Evolutionary conservation across 2,888 invertebrate genomes (phyloP), one percentile per base, ranked within the genome.

Genomic region (Drosophila colorata): DNA sequence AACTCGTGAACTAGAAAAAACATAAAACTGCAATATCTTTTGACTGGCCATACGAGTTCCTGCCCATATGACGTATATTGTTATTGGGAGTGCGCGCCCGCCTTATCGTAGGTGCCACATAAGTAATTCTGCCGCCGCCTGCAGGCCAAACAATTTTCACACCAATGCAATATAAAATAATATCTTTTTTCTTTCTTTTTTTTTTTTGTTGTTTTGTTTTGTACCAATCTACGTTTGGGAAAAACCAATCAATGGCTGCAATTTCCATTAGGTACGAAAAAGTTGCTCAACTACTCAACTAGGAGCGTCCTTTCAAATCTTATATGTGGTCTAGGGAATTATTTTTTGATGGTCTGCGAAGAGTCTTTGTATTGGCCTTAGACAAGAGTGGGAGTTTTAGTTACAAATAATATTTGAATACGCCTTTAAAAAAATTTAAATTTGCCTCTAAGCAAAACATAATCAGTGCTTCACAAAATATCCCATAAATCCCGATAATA

Each of bases 121-220:
- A 77, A 61, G 58, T 74, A 81, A 82, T 52, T 47, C 61, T 61
- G 48, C 69, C 51, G 43, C 23, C 40, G 47, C 74, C 85, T 63
- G 57, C 61, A 51, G 77, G 80, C 60, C 59, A 85, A 84, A 79
- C 76, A 69, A 82, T 85, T 82, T 82, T 82, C 88, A 87, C 82
- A 85, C 82, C 86, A 72, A 58, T 43, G 56, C 74, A 56, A 61
- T 65, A 60, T 37, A 57, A 75, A 57, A 55, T 64, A 40, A 61
- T 59, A 48, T 47, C 28, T 43, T 49, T 48, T 41, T 20, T 14
- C n/a, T 23, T 13, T 18, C 11, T 41, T 41, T 43, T 14, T 14
- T 41, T 6, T 33, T 4, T 33, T 33, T 33, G 11, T 31, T 25
- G 5, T 7, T 6, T 28, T 28, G 9, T 33, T 13, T 33, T 33